Percentiles rank a stretch among this genome's conserved stretches.
These are phyloP conservation scores for Acanthiza pusilla DNA, from an alignment of 2,797 vertebrate species.

Conservation along the genomic window DNA sequence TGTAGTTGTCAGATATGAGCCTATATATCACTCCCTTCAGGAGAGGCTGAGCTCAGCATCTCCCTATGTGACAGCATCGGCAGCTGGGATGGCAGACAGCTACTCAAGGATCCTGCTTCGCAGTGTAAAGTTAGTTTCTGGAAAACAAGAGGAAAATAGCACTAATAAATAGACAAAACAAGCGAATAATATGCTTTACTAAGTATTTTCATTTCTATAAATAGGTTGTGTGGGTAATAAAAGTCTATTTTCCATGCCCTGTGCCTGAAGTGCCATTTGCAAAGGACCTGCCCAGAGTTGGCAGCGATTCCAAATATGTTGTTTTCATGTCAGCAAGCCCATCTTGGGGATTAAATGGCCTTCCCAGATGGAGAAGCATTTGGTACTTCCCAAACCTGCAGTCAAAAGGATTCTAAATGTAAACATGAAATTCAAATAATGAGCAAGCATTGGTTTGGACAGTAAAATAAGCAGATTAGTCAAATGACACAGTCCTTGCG, in stretches of 20 bases:
- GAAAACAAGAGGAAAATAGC: not conserved
- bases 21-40: slow-evolving; percentile 37
- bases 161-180: not conserved
- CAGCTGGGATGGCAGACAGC: not conserved
- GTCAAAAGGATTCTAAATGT: slow-evolving; percentile 30
- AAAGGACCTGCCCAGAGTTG: not conserved
- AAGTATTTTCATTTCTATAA: slow-evolving; percentile 1
- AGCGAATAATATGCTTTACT: not conserved
- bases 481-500: slow-evolving; percentile 27
- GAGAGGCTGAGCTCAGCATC: not conserved
- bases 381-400: slow-evolving; percentile 40
- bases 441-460: not conserved
- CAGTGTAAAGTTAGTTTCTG: not conserved
- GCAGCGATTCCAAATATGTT: not conserved
- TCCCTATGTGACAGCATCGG: not conserved
- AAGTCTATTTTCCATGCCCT: not conserved
- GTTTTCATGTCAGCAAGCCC: slow-evolving; percentile 46
- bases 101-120: not conserved
- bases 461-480: slow-evolving; percentile 42
- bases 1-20: slow-evolving; percentile 49
- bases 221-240: not conserved
- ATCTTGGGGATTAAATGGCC: slow-evolving; percentile 35
- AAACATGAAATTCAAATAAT: slow-evolving; percentile 46
- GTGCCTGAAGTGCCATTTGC: slow-evolving; percentile 27
- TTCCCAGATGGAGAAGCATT: slow-evolving; percentile 61